phyloP scores from a whole-genome alignment of 2,797 vertebrate species.

The Sternotherus odoratus region DNA sequence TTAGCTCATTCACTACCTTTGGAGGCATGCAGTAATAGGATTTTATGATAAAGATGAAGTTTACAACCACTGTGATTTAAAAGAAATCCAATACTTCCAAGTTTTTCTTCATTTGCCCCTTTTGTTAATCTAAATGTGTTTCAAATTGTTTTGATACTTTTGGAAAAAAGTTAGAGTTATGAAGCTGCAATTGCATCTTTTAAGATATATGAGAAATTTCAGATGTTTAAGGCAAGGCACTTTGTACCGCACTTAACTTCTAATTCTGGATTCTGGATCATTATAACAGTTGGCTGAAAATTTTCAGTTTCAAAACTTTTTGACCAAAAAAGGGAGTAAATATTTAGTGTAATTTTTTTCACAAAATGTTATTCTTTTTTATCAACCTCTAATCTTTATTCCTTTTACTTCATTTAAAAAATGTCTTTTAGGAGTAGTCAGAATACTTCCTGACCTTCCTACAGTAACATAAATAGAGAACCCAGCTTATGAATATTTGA shows the following conservation, averaged over 20 bases:
- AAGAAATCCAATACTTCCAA: neutral
- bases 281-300: neutral
- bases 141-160: slow-evolving; percentile 42
- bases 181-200: slow-evolving; percentile 6
- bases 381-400: neutral
- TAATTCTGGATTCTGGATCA: neutral
- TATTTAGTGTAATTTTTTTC: neutral
- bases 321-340: neutral
- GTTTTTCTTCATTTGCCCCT: neutral
- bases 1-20: slow-evolving; percentile 3
- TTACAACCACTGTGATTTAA: neutral
- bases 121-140: slow-evolving; percentile 29
- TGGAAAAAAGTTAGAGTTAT: neutral
- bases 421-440: slow-evolving; percentile 18
- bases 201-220: slow-evolving; percentile 39
- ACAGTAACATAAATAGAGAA: neutral
- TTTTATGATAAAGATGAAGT: neutral
- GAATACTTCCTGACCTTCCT: neutral
- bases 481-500: neutral
- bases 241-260: neutral
- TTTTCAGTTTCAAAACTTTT: neutral
- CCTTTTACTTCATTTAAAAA: slow-evolving; percentile 42
- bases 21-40: neutral
- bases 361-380: neutral
- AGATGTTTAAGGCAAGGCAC: slow-evolving; percentile 17